A percentile compares a stretch with the other conserved stretches of the same genome.
These are phyloP conservation scores for Urocynchramus pylzowi DNA, from an alignment of 2,113 vertebrate genomes.

Conservation along the genomic window DNA sequence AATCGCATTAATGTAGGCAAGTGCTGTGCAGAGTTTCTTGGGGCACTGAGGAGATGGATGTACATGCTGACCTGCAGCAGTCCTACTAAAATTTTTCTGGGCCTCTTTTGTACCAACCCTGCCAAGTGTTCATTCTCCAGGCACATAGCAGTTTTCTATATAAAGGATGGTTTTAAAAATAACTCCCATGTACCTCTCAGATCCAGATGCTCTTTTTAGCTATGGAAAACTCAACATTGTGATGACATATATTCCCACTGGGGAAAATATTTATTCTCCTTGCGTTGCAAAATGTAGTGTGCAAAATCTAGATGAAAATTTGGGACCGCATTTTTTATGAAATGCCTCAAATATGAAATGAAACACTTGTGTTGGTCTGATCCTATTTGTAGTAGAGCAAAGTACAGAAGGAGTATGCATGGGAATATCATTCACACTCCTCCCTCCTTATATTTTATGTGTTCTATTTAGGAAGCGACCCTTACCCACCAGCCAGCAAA, in stretches of 20 bases:
- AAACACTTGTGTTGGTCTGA: not conserved
- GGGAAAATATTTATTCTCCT: not conserved
- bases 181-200: not conserved
- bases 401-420: not conserved
- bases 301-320: not conserved
- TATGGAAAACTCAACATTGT: not conserved
- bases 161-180: constrained; percentile 35
- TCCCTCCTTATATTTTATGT: not conserved
- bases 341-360: not conserved
- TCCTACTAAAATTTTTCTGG: not conserved
- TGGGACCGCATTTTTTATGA: not conserved
- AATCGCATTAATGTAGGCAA: not conserved
- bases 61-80: not conserved
- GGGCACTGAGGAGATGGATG: not conserved
- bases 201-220: constrained; percentile 5
- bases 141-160: not conserved
- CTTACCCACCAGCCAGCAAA: not conserved
- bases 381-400: not conserved
- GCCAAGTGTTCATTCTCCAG: not conserved
- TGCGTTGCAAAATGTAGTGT: not conserved
- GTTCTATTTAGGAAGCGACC: not conserved
- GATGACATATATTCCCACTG: not conserved
- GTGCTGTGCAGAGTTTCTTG: not conserved
- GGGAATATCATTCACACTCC: not conserved
- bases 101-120: not conserved